Conservation (phyloP, 2,797 vertebrate species). For the Gadopsis bispinosus region DNA sequence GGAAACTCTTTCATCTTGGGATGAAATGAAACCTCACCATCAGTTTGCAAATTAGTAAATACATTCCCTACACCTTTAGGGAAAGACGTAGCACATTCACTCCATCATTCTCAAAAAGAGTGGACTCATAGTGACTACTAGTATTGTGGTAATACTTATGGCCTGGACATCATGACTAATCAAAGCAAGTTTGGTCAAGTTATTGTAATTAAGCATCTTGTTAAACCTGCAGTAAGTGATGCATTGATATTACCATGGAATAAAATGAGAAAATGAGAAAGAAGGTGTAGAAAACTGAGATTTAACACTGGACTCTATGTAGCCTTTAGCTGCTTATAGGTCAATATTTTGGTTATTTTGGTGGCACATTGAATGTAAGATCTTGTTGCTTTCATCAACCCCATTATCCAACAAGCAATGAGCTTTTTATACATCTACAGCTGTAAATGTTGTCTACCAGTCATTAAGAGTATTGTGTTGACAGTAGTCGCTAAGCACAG, state of each 20-base stretch:
- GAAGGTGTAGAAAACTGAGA: background rate
- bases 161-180: background rate
- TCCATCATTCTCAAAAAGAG: background rate
- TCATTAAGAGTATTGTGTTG: background rate
- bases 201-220: background rate
- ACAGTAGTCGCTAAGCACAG: background rate
- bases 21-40: conserved; percentile 84
- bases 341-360: background rate
- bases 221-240: background rate
- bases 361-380: background rate
- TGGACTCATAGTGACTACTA: background rate
- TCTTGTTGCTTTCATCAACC: background rate
- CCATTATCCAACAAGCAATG: background rate
- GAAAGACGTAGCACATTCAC: background rate
- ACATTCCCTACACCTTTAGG: background rate
- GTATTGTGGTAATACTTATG: background rate
- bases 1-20: conserved; percentile 93
- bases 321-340: background rate
- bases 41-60: background rate
- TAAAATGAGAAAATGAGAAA: background rate
- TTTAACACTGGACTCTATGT: background rate
- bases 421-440: background rate
- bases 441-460: background rate
- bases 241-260: background rate
- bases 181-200: background rate